Conservation (phyloP, 2,888 invertebrate genomes). For the Steinernema hermaphroditum region DNA sequence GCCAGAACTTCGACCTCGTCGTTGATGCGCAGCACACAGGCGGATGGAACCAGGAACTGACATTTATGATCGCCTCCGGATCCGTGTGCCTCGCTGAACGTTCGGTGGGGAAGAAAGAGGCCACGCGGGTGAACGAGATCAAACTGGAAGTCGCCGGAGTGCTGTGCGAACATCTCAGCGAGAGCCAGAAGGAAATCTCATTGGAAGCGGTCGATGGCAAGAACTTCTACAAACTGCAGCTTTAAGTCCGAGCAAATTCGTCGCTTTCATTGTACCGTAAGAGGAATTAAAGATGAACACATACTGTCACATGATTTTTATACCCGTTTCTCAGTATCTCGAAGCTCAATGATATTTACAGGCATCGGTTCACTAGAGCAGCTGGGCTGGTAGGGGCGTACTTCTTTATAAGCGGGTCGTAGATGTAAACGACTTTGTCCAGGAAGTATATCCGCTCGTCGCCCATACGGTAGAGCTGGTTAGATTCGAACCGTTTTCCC, state of each 20-base stretch:
- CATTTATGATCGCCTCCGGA: background rate
- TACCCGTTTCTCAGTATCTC: background rate
- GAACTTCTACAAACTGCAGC: background rate
- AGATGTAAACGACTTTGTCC: slow-evolving; percentile 1
- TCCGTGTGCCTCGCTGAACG: slow-evolving; percentile 1
- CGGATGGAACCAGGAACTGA: slow-evolving; percentile 8
- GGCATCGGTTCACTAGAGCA: background rate
- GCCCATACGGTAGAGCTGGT: background rate
- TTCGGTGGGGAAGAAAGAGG: background rate
- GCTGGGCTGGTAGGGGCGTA: background rate
- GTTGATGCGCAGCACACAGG: background rate
- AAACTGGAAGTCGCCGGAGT: slow-evolving; percentile 7
- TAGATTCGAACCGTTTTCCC: background rate
- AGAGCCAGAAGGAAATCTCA: background rate
- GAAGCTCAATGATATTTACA: background rate
- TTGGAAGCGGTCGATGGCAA: background rate
- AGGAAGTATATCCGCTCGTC: background rate
- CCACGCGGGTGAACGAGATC: background rate
- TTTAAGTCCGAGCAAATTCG: background rate
- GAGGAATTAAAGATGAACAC: no score
- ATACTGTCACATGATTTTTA: background rate
- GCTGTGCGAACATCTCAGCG: slow-evolving; percentile 18
- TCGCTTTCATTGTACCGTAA: no score
- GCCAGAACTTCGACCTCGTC: slow-evolving; percentile 15
- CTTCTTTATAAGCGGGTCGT: background rate